A percentile compares a stretch with the other conserved stretches of the same genome.
Evolutionary conservation across 2,888 invertebrate species (phyloP).

Genomic region (Zygaena filipendulae): DNA sequence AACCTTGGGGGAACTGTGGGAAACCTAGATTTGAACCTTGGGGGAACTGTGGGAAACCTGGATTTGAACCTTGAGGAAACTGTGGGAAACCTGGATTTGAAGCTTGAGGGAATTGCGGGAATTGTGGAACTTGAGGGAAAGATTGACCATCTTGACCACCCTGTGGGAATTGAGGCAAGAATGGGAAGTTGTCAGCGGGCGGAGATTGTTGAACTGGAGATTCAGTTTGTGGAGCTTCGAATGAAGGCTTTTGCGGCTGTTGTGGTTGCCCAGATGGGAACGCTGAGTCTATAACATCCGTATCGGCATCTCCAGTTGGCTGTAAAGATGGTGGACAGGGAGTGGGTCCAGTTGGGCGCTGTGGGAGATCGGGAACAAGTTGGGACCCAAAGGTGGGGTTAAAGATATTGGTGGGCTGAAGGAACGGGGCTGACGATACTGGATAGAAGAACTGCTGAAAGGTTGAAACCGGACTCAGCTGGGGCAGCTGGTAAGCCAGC

Average conservation of each 20-base stretch:
- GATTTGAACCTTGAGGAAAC: conserved; percentile 15
- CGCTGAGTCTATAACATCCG: conserved; percentile 50
- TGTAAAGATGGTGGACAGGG: conserved; percentile 23
- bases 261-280: conserved; percentile 21
- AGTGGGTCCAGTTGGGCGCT: conserved; percentile 14
- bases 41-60: conserved; percentile 25
- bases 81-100: conserved; percentile 12
- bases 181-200: conserved; percentile 1
- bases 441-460: conserved; percentile 28
- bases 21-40: conserved; percentile 19
- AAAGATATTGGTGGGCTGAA: conserved; percentile 17
- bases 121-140: conserved; percentile 5
- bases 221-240: conserved; percentile 1
- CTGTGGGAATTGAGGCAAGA: conserved; percentile 4
- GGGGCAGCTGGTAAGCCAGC: conserved; percentile 33
- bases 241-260: conserved; percentile 11
- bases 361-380: conserved; percentile 15
- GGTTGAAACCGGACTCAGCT: conserved; percentile 26
- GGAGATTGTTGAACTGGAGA: conserved; percentile 13
- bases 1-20: conserved; percentile 24
- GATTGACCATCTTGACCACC: conserved; percentile 1
- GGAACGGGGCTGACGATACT: no score
- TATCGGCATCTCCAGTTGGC: conserved; percentile 37
- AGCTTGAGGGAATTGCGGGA: conserved; percentile 17
- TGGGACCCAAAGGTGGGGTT: conserved; percentile 18